Base-by-base conservation (phyloP, 92 coral and sea anemone species). In the Phenganax stokvisi region DNA sequence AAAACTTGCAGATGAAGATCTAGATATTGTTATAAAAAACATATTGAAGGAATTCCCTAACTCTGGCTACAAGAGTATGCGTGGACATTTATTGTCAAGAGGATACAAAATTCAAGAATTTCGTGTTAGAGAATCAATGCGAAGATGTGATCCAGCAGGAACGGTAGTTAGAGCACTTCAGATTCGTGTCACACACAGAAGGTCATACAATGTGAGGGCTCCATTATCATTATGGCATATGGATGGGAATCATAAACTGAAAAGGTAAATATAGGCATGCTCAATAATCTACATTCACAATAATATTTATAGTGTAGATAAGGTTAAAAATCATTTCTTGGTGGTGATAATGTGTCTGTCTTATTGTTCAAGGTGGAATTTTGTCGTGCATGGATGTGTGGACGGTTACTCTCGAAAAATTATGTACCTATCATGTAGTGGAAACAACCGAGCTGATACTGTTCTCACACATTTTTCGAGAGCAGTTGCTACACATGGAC, bases 121-220 rank as follows among this genome's bases (percentile, higher is more conserved):
- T 29, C 67, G 89, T 12, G 82, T 87, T 16, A 87, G 89, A 78
- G 88, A 87, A 20, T 20, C 25, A 20, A 20, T 20, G 25, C 25
- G 25, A 20, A 20, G 25, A 20, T 20, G 25, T 20, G 93, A 90
- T 78, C 93, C 89, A 30, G 86, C 85, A 65, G 89, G 93, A 27
- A 90, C 90, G 71, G 84, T 87, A 37, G 90, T 88, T 53, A 78
- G 93, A 64, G 90, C 87, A 15, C 88, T 89, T 63, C 92, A 89
- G 63, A 81, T 89, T 62, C 90, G 88, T 17, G 89, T 85, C 54
- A 87, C 92, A 31, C 90, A 84, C 61, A 75, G 90, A 51, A 81
- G 88, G 60, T 81, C 88, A 15, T 87, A 87, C 75, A 82, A 61
- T 75, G 92, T 85, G 28, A 72, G 86, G 63, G 86, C 90, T 10